A percentile compares a stretch with the other conserved stretches of the same genome.
Conservation (phyloP, 2,888 invertebrate species). For the Harpagoxenus sublaevis region DNA sequence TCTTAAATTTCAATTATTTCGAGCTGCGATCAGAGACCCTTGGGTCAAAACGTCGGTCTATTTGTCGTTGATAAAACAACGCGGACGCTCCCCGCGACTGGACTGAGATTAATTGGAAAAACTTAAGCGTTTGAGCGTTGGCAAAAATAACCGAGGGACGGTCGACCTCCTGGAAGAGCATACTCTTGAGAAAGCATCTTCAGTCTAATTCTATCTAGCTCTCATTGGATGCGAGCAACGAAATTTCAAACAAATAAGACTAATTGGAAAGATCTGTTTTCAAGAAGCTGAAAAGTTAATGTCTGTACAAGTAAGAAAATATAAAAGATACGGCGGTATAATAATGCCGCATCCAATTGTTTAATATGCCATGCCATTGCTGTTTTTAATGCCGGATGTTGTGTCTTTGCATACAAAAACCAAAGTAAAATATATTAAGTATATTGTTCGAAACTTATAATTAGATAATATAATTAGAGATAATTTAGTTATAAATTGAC, state of each 20-base stretch:
- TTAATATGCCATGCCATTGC: not conserved
- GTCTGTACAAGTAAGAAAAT: not conserved
- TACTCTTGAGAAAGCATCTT: not conserved
- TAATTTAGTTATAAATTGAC: not conserved
- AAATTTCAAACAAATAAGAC: not conserved
- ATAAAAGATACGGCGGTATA: not conserved
- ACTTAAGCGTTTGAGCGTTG: constrained; percentile 15
- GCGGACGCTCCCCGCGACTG: constrained; percentile 63
- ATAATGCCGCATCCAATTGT: not conserved
- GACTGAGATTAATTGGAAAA: constrained; percentile 72
- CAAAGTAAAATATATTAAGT: not conserved
- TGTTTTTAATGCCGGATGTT: not conserved
- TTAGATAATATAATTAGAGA: not conserved
- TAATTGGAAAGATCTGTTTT: constrained; percentile 6
- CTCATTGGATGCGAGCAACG: not conserved
- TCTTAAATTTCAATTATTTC: constrained; percentile 82
- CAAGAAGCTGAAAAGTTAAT: not conserved
- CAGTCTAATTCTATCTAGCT: not conserved
- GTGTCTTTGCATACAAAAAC: not conserved
- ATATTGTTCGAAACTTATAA: constrained; percentile 10
- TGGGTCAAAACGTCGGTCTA: constrained; percentile 69
- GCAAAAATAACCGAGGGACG: not conserved
- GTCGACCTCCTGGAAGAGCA: not conserved
- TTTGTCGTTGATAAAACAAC: constrained; percentile 70
- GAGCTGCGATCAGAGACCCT: constrained; percentile 54